Percentiles rank a stretch among this genome's conserved stretches.
Evolutionary conservation across 2,113 vertebrate species (phyloP).

Genomic region (Pyxicephalus adspersus): DNA sequence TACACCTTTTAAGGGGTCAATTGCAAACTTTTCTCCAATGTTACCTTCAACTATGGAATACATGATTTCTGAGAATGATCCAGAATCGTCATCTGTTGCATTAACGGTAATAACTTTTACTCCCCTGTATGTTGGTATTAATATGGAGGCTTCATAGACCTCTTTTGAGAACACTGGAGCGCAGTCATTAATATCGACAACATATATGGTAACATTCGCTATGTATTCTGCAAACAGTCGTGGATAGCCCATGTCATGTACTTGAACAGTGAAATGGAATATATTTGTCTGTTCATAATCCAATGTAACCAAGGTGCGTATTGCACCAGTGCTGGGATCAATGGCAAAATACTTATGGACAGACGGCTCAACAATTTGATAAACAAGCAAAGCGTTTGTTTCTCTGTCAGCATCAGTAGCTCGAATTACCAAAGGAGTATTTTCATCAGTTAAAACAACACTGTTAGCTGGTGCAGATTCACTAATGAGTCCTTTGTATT

Average conservation of each 20-base stretch:
- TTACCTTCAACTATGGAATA: conserved; percentile 95
- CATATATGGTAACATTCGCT: conserved; percentile 90
- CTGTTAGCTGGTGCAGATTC: conserved; percentile 87
- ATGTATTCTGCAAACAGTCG: conserved; percentile 86
- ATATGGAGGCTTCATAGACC: conserved; percentile 81
- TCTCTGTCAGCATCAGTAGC: conserved; percentile 88
- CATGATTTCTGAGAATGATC: conserved; percentile 83
- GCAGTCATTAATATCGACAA: conserved; percentile 94
- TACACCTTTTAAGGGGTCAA: conserved; percentile 79
- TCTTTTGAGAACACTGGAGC: conserved; percentile 85
- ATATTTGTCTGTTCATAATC: conserved; percentile 87
- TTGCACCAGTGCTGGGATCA: conserved; percentile 92
- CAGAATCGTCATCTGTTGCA: conserved; percentile 89
- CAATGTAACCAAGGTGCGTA: conserved; percentile 81
- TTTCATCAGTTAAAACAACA: conserved; percentile 85
- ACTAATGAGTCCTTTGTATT: conserved; percentile 88
- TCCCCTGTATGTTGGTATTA: conserved; percentile 90
- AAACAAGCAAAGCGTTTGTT: conserved; percentile 89
- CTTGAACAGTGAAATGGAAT: conserved; percentile 93
- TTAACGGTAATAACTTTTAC: conserved; percentile 85
- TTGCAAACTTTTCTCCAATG: conserved; percentile 92
- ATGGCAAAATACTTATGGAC: conserved; percentile 90
- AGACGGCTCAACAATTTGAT: conserved; percentile 93
- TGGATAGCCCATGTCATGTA: conserved; percentile 88
- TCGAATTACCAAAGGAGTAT: conserved; percentile 87